Evolutionary conservation across 2,888 invertebrate species (phyloP), one percentile per base, ranked within the genome.

Genomic region (Sabellastarte sp.): DNA sequence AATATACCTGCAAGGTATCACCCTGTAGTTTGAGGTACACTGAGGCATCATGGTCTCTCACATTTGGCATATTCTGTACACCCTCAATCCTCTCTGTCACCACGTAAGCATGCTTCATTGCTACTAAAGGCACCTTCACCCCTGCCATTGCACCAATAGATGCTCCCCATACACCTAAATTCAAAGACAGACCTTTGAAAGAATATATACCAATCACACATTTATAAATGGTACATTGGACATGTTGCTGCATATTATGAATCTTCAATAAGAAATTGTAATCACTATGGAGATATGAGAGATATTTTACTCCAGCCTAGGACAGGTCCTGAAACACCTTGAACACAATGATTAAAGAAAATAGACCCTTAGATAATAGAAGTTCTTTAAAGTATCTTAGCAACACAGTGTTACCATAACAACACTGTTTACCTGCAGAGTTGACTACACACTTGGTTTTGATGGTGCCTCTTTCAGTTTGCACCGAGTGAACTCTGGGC

Each of bases 51-150:
- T 93, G 93, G 83, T 94, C 94, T 51, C 94, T 86, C 20, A 94
- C 87, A 80, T 94, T 94, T 0, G 95, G 94, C 65, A 81, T 90
- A 83, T 56, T 89, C 89, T 63, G 89, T 86, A 91, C 87, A 69
- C 90, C 91, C 0, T 90, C 88, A 20, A 94, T 90, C 0, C 88
- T 86, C 66, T 93, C 92, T 1, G 91, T 90, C 0, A 94, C 89
- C 3, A 95, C 89, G 77, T 94, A 95, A 0, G 94, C 90, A 80
- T 95, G 95, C 77, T 92, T 92, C 88, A 94, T 91, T 0, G 93
- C 90, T 15, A 91, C 85, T 33, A 94, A 74, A 0, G 95, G 95
- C 20, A 95, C 87, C 61, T 87, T 83, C 0, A 89, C 80, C 1
- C 90, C 90, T 0, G 89, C 89, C 85, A 88, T 88, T 69, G 88